Base-by-base conservation (phyloP, 1,140 invertebrate species). In the Trichonephila clavipes region DNA sequence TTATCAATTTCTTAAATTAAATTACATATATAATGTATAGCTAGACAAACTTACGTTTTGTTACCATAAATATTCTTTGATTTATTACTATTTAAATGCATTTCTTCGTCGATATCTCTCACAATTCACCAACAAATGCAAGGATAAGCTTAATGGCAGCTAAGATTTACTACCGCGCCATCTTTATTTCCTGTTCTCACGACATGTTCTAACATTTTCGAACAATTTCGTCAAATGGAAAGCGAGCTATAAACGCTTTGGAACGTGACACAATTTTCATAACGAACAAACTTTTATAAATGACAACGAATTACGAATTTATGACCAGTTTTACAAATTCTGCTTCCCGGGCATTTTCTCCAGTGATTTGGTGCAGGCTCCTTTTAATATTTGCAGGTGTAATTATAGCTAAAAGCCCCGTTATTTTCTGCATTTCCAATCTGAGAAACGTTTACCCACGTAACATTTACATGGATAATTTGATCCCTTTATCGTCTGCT, bases 381-480 rank as follows among this genome's bases (percentile, higher is more conserved):
- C 21, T 21, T 64, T 64, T 64, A 64, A 64, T 18, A 64, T 64
- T 16, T 6, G 18, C 14, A 19, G 21, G 6, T 64, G 62, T 77
- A 77, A 77, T 77, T 40, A 77, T 28, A 40, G 14, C 28, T 40
- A 40, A 77, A 77, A 40, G 72, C 72, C 51, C 51, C 28, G 28
- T 18, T 77, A 77, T 77, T 77, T 72, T 34, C 72, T 40, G 18
- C 72, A 77, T 34, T 16, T 28, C 16, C 24, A 77, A 40, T 77
- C 72, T 77, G 28, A 40, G 28, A 77, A 77, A 77, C 72, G 28
- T 77, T 77, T 77, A 18, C 28, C 28, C 72, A 77, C 72, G 72
- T 16, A 5, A 16, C 34, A 40, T 40, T 40, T 19, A 77, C 72
- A 77, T 40, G 72, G 72, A 24, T 77, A 77, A 77, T 77, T 77